Conservation (phyloP, 2,888 invertebrate genomes). For the Cistogaster globosa region DNA sequence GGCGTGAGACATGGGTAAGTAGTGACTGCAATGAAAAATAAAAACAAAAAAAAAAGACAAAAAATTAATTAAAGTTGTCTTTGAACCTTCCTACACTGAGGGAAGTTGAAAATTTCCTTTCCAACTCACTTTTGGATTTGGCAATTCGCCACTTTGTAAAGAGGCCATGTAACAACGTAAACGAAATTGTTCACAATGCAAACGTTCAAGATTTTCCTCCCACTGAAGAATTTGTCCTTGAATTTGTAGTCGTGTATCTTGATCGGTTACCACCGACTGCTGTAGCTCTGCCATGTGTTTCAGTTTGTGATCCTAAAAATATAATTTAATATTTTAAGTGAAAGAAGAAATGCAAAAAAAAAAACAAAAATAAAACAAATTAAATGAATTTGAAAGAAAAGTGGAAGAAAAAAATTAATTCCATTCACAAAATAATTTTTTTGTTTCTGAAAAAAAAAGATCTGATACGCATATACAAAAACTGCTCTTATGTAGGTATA, state of each 20-base stretch:
- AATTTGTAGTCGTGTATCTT: constrained; percentile 95
- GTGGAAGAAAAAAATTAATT: background rate
- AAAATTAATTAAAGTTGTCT: background rate
- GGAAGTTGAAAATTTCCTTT: background rate
- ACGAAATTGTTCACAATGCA: constrained; percentile 98
- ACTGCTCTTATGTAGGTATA: too few species aligned
- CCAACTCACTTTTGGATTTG: constrained; percentile 95
- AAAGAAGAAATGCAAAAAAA: background rate
- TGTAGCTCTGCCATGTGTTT: constrained; percentile 99
- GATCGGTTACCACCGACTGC: constrained; percentile 97
- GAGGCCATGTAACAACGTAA: constrained; percentile 98
- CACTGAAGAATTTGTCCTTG: constrained; percentile 96
- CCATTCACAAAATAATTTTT: constrained; percentile 6
- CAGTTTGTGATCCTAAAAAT: constrained; percentile 93
- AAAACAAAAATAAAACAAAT: too few species aligned
- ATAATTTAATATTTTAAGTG: constrained; percentile 8
- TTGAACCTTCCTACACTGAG: too few species aligned
- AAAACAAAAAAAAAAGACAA: background rate
- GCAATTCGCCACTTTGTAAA: constrained; percentile 96
- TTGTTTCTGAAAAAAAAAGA: background rate
- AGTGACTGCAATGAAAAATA: constrained; percentile 88
- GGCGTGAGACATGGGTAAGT: constrained; percentile 96
- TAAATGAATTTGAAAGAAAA: constrained; percentile 26
- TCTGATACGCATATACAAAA: background rate
- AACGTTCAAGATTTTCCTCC: constrained; percentile 97